Base-by-base conservation (phyloP, 2,113 vertebrate species). In the Brachypteracias leptosomus region DNA sequence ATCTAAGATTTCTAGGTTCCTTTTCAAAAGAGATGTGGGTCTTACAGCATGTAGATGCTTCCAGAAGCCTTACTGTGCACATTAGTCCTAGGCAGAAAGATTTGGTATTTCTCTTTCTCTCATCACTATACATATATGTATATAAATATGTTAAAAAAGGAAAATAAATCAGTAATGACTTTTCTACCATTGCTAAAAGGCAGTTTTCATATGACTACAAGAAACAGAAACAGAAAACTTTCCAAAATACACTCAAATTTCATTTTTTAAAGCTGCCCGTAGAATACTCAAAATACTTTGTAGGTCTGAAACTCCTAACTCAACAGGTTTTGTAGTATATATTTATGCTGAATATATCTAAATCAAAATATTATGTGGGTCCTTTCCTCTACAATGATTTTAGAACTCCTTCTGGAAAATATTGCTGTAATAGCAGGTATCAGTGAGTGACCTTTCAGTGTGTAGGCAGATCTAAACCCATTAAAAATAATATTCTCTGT, bases 401-500 rank as follows among this genome's bases (percentile, higher is more conserved):
- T 77, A 85, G 40, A 85, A 61, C 24, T 90, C 67, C 40, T 88
- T 86, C 83, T 82, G 62, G 74, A 88, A 94, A 93, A 66, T 78
- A 68, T 59, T 72, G 85, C 49, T 67, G 15, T 49, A 86, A 88
- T 67, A 86, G 46, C 49, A 92, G 75, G 47, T 84, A 51, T 71
- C 65, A 80, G 59, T 67, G 79, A 83, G 57, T 81, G 96, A 90
- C 95, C 72, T 92, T 93, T 92, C 47, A 55, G 70, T 54, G 58
- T 6, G 8, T 51, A 89, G 89, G 85, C 29, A 89, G 71, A 46
- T 36, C 24, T 82, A 87, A 91, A 68, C 16, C 54, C 65, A 47
- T 82, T 82, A n/a, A 91, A n/a, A 85, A 66, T 46, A 88, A 65
- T 29, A 85, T 35, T 62, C 54, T 75, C 21, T 78, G 6, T 80